These are phyloP conservation scores for Azorinus chamasolen DNA, from an alignment of 2,888 invertebrate species.

Conservation along the genomic window DNA sequence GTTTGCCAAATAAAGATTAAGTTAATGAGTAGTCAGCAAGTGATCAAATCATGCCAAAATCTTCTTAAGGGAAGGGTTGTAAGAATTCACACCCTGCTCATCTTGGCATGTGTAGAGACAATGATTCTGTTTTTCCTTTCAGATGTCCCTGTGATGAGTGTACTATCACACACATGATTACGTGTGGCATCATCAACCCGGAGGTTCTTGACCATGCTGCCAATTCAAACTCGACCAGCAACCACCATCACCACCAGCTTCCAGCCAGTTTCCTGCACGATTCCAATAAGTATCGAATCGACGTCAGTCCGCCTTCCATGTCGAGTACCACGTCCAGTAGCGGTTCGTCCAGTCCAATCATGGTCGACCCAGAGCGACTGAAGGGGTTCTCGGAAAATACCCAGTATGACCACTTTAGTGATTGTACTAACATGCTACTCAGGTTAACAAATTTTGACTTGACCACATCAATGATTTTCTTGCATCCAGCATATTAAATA, in stretches of 20 bases:
- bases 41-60: too few species aligned
- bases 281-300: constrained; percentile 81
- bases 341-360: constrained; percentile 84
- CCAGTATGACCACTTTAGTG: constrained; percentile 25
- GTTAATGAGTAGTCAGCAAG: too few species aligned
- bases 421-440: too few species aligned
- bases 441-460: too few species aligned
- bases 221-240: constrained; percentile 52
- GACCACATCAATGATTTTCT: too few species aligned
- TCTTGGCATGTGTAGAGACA: too few species aligned
- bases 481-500: too few species aligned
- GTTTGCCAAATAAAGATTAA: too few species aligned
- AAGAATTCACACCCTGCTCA: too few species aligned
- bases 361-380: constrained; percentile 75
- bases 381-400: constrained; percentile 28
- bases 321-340: constrained; percentile 85
- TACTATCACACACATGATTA: constrained; percentile 86
- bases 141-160: constrained; percentile 87
- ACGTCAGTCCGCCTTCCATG: constrained; percentile 85
- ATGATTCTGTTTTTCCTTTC: constrained; percentile 2
- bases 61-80: too few species aligned
- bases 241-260: constrained; percentile 59
- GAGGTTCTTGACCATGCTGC: constrained; percentile 77
- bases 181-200: constrained; percentile 85
- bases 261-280: constrained; percentile 79